Base-by-base conservation (phyloP, 2,888 invertebrate genomes). In the Seladonia tumulorum region DNA sequence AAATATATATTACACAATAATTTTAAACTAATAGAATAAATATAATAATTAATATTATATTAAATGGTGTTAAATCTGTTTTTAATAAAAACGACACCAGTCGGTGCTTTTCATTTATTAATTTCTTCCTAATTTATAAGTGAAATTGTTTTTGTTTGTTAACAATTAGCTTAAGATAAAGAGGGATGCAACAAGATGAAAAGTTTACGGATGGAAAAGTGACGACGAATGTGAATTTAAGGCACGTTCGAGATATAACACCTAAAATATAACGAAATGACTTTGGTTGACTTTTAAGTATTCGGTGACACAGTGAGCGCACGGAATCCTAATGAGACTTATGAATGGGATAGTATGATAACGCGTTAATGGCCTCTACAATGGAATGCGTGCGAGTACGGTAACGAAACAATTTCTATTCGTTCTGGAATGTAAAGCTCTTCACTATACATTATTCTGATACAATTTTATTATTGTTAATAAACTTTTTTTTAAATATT, bases 321-420 rank as follows among this genome's bases (percentile, higher is more conserved):
- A 45, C 7, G 39, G 82, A 82, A 83, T 83, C 57, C 18, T 57
- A 83, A 82, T 83, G 81, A 81, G 71, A 74, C 63, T 81, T 81
- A 76, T 72, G 71, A 83, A 73, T 77, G 83, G 68, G 66, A 68
- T 77, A 82, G 68, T 81, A 76, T 60, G 75, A 60, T 81, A 70
- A 49, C 47, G 75, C 73, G 53, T 74, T 73, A 74, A 39, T 68
- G 63, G 42, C 12, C 10, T 4, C 39, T 12, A 70, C n/a, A 70
- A 70, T 42, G 70, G 70, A 70, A 49, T 60, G 35, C 12, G 39
- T 22, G 16, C 39, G 25, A 4, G 5, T 16, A 49, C 75, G 42
- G n/a, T 42, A n/a, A 42, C 5, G 22, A 70, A 75, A n/a, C n/a
- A 60, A 25, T 60, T 60, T 42, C 74, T 39, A 47, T n/a, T 68